Evolutionary conservation across 2,113 vertebrate genomes (phyloP), one percentile per base, ranked within the genome.

Genomic region (Plecotus auritus): DNA sequence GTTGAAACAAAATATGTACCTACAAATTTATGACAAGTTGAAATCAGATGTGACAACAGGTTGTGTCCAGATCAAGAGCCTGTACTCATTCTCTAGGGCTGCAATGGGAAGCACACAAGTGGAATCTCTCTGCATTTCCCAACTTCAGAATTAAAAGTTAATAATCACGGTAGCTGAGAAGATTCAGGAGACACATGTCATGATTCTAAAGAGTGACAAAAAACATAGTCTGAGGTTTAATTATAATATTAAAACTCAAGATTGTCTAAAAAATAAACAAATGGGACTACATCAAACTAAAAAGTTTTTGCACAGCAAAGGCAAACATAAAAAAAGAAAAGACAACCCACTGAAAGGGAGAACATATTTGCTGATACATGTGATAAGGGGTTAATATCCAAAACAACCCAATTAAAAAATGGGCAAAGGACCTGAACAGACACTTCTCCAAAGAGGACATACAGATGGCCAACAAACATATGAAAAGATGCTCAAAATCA

Each of bases 71-170:
- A 74, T 92, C 35, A 81, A 91, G 17, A 85, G 14, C 9, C 28
- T 66, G 67, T 11, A 9, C 1, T 0, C 20, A 70, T 90, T 90
- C 4, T 90, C 37, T 49, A 77, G 47, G 70, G 37, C 22, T 90
- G 26, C 23, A 92, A 93, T 4, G 56, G 5, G 10, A 87, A 92
- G 83, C 9, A 91, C 10, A 64, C 7, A 9, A 91, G 30, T 47
- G 88, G 78, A 72, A 56, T 32, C 23, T 95, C 89, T 14, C 0
- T 66, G 85, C 3, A 69, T 45, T 72, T 97, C 96, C 91, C 92
- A 84, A 95, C 3, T 97, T 78, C 70, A 49, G 90, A 96, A 95
- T 54, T 56, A 94, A 97, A 97, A 89, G 69, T 40, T 90, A 83
- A 86, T 87, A 96, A 97, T 61, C 11, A 94, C 40, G 4, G 45